These are phyloP conservation scores for Athetis lepigone DNA, from an alignment of 2,888 invertebrate genomes.

Conservation along the genomic window DNA sequence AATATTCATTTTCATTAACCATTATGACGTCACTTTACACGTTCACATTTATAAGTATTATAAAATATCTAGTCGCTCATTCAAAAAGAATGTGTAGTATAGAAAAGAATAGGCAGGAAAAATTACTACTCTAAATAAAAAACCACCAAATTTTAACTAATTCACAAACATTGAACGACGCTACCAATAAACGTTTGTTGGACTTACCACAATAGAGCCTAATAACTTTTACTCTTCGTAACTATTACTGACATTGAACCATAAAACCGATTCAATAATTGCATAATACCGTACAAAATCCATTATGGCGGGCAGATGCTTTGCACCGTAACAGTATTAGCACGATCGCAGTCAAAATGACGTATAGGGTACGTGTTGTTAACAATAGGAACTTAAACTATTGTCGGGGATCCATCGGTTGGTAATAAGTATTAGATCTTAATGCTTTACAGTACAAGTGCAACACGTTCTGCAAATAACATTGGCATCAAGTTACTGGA, in stretches of 20 bases:
- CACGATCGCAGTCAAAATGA: slow-evolving; percentile 74
- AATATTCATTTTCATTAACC: too few species aligned
- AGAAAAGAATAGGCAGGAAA: too few species aligned
- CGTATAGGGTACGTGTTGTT: slow-evolving; percentile 78
- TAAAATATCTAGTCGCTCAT: too few species aligned
- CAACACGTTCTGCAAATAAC: slow-evolving; percentile 79
- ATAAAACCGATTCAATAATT: slow-evolving; percentile 54
- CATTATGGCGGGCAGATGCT: slow-evolving; percentile 61
- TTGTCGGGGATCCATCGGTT: slow-evolving; percentile 65
- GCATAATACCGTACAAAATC: slow-evolving; percentile 61
- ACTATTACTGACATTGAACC: slow-evolving; percentile 42
- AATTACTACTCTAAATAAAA: too few species aligned
- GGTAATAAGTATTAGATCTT: slow-evolving; percentile 70
- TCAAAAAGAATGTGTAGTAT: too few species aligned
- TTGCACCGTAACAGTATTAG: slow-evolving; percentile 54
- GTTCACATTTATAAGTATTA: too few species aligned
- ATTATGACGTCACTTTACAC: too few species aligned
- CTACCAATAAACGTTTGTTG: slow-evolving; percentile 12
- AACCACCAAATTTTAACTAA: neutral
- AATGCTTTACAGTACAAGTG: slow-evolving; percentile 71
- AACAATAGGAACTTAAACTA: slow-evolving; percentile 75
- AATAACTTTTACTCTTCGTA: slow-evolving; percentile 20
- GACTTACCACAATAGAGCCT: slow-evolving; percentile 25
- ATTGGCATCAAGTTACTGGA: slow-evolving; percentile 12
- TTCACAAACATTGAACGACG: slow-evolving; percentile 17